Conservation (phyloP, 2,888 invertebrate species). For the Drosophila recens region DNA sequence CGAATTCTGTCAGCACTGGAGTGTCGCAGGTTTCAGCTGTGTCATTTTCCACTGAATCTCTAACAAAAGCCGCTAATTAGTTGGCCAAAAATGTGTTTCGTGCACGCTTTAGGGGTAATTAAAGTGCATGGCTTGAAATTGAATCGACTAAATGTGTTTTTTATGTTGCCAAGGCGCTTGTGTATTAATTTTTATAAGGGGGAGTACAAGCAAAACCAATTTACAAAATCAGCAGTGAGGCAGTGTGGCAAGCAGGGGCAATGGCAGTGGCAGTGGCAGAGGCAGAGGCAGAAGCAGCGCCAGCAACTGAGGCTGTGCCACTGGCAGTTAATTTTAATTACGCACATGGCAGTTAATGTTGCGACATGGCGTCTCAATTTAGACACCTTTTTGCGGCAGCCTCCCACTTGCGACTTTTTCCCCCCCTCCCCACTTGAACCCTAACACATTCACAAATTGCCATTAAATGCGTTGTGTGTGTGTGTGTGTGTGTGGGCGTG, state of each 20-base stretch:
- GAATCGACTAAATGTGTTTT: constrained; percentile 61
- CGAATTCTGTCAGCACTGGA: not conserved
- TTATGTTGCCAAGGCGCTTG: constrained; percentile 51
- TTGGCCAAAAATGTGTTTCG: constrained; percentile 11
- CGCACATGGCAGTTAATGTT: constrained; percentile 75
- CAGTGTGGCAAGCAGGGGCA: constrained; percentile 20
- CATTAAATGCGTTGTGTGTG: constrained; percentile 67
- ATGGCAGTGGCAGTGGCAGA: constrained; percentile 14
- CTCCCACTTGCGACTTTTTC: not conserved
- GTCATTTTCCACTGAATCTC: constrained; percentile 1
- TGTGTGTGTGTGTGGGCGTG: constrained; percentile 27
- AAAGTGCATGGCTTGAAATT: constrained; percentile 27
- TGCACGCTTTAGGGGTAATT: constrained; percentile 45
- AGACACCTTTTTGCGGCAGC: constrained; percentile 70
- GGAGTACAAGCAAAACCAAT: constrained; percentile 75
- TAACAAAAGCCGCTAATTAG: constrained; percentile 51
- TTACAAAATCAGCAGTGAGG: constrained; percentile 47
- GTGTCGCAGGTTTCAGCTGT: not conserved
- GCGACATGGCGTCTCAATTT: constrained; percentile 79
- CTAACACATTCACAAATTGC: constrained; percentile 58
- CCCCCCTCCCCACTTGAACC: not conserved
- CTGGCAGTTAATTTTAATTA: constrained; percentile 79
- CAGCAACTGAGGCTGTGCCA: constrained; percentile 30
- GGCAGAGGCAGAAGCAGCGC: constrained; percentile 40
- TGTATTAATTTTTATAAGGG: constrained; percentile 51